Evolutionary conservation across 2,113 vertebrate genomes (phyloP).

Genomic region (Podarcis muralis): DNA sequence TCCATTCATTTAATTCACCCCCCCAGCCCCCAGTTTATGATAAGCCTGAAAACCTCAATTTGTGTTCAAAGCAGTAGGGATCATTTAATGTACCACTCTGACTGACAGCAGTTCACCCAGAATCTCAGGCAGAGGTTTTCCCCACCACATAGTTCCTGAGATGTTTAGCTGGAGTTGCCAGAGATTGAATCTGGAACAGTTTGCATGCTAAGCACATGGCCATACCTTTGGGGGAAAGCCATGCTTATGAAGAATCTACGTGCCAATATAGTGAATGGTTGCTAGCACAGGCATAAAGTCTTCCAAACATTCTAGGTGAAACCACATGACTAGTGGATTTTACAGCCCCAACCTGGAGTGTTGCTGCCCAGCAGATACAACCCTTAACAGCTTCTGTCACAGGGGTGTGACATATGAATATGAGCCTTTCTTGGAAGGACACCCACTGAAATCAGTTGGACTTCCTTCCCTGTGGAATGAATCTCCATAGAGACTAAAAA

Average conservation of each 20-base stretch:
- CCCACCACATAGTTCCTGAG: background rate
- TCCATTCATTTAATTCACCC: background rate
- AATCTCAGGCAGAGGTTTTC: background rate
- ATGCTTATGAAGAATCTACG: background rate
- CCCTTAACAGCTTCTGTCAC: background rate
- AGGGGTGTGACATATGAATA: background rate
- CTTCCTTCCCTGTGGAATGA: background rate
- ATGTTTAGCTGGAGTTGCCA: background rate
- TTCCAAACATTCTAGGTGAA: background rate
- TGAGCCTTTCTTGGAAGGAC: background rate
- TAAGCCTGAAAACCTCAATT: no score
- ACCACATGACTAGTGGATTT: background rate
- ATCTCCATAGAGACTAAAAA: background rate
- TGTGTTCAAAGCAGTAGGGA: no score
- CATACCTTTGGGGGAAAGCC: background rate
- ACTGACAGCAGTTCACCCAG: no score
- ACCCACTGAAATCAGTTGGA: background rate
- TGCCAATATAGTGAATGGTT: background rate
- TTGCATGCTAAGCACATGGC: background rate
- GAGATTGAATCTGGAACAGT: background rate
- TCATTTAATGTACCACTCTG: no score
- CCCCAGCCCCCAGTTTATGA: no score
- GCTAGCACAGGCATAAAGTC: background rate
- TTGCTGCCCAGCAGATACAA: background rate
- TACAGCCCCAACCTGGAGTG: background rate